Evolutionary conservation across 1,140 invertebrate genomes (phyloP).

Genomic region (Cepaea nemoralis): DNA sequence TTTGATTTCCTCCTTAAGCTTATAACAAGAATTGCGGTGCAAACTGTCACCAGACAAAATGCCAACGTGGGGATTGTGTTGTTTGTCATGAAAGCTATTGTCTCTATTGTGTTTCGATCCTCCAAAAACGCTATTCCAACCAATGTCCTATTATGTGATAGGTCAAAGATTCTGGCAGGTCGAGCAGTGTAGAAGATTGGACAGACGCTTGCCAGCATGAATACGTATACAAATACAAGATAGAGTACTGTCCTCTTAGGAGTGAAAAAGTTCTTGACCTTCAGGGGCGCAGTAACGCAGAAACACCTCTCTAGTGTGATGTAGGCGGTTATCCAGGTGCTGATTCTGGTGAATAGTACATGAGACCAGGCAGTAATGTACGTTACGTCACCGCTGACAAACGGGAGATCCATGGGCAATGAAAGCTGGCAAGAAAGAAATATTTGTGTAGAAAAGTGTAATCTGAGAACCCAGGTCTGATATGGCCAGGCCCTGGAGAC

Average conservation of each 20-base stretch:
- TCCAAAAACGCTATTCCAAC: neutral
- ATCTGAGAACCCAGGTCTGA: constrained; percentile 9
- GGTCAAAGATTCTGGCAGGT: neutral
- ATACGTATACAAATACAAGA: neutral
- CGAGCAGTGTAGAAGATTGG: neutral
- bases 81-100: neutral
- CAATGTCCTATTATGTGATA: constrained; percentile 2
- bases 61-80: neutral
- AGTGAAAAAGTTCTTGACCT: constrained; percentile 2
- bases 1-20: neutral
- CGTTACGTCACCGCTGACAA: neutral
- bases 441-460: neutral
- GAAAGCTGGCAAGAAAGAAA: neutral
- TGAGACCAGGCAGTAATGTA: neutral
- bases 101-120: neutral
- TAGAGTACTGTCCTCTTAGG: neutral
- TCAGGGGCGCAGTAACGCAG: neutral
- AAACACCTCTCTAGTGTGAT: constrained; percentile 25
- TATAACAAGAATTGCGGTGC: neutral
- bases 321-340: neutral
- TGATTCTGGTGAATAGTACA: constrained; percentile 13
- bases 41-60: neutral
- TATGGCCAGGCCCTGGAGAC: neutral
- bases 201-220: neutral
- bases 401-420: neutral